phyloP scores from a whole-genome alignment of 2,113 vertebrate genomes.

The Anhinga anhinga region DNA sequence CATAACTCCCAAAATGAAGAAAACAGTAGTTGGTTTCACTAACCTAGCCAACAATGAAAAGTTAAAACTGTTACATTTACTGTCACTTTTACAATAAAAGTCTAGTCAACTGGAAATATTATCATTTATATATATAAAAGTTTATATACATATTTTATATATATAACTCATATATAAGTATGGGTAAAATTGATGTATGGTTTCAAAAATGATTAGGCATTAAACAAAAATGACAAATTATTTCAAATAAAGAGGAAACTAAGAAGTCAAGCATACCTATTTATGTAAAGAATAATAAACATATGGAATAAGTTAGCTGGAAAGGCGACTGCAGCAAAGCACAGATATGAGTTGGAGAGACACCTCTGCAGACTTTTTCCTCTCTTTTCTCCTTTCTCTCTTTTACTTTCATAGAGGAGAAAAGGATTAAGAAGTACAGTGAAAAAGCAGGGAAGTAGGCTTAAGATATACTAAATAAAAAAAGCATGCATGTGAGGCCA shows the following conservation, averaged over 20 bases:
- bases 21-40: background rate
- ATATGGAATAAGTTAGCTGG: background rate
- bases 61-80: background rate
- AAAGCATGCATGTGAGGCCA: background rate
- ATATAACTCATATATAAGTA: background rate
- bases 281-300: background rate
- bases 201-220: background rate
- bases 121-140: background rate
- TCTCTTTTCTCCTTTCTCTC: background rate
- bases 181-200: background rate
- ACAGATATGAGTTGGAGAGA: background rate
- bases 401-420: background rate
- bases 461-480: background rate
- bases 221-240: background rate
- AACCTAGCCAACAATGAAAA: background rate
- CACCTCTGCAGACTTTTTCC: background rate
- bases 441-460: background rate
- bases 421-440: background rate
- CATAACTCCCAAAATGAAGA: background rate
- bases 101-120: background rate
- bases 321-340: background rate
- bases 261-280: background rate
- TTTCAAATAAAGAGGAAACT: background rate
- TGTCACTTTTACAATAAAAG: background rate
- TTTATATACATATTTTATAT: background rate